phyloP scores from a whole-genome alignment of 2,797 vertebrate species.

The Channallabes apus region DNA sequence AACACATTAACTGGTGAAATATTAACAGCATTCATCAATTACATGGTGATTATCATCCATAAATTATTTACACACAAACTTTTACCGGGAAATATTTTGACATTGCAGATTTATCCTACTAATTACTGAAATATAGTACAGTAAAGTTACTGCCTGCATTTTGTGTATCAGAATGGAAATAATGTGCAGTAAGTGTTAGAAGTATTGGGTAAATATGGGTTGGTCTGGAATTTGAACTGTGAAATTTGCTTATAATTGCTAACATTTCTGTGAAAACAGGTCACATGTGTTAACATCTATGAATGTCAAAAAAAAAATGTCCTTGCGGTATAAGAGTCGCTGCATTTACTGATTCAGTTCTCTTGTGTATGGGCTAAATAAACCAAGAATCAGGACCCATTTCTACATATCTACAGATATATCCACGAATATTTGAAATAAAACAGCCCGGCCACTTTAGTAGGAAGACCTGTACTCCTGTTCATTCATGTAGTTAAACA shows the following conservation, averaged over 20 bases:
- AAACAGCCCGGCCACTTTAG: not conserved
- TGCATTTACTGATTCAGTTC: not conserved
- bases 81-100: not conserved
- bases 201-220: not conserved
- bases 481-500: not conserved
- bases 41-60: not conserved
- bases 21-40: not conserved
- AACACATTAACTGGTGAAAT: slow-evolving; percentile 2
- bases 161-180: not conserved
- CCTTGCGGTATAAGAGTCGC: not conserved
- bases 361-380: not conserved
- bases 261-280: not conserved
- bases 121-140: not conserved
- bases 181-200: not conserved
- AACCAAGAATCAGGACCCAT: slow-evolving; percentile 3
- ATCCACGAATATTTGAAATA: not conserved
- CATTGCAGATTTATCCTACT: not conserved
- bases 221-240: not conserved
- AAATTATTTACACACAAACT: not conserved
- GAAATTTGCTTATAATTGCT: not conserved
- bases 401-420: slow-evolving; percentile 3
- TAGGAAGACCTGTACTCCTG: not conserved
- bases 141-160: not conserved
- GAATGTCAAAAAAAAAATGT: slow-evolving; percentile 3
- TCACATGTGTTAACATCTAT: slow-evolving; percentile 11